Evolutionary conservation across 2,113 vertebrate genomes (phyloP).

Genomic region (Malurus elegans): DNA sequence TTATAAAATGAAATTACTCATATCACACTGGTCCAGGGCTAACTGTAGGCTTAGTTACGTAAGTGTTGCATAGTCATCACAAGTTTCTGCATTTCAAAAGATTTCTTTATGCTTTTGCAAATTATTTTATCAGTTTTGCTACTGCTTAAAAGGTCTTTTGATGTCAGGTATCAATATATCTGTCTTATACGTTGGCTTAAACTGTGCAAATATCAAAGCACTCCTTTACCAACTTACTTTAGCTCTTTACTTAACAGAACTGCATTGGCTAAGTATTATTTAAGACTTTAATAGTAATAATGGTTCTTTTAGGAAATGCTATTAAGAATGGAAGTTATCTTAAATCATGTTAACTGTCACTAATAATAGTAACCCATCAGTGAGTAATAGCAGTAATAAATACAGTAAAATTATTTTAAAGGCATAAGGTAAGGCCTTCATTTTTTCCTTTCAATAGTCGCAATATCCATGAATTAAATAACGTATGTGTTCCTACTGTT

Average conservation of each 20-base stretch:
- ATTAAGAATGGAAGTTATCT: constrained; percentile 12
- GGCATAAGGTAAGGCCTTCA: background rate
- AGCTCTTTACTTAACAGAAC: background rate
- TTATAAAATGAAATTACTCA: background rate
- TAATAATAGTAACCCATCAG: background rate
- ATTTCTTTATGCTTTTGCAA: background rate
- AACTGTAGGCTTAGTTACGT: background rate
- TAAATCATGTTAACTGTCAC: constrained; percentile 19
- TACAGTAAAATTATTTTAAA: constrained; percentile 4
- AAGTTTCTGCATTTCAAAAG: background rate
- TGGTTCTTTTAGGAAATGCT: constrained; percentile 33
- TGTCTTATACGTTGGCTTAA: background rate
- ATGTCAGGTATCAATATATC: background rate
- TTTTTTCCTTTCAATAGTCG: background rate
- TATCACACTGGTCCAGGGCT: background rate
- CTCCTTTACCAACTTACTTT: background rate
- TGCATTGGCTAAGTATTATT: constrained; percentile 18
- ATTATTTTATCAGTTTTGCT: background rate
- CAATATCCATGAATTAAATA: background rate
- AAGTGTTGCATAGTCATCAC: background rate
- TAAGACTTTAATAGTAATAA: constrained; percentile 20
- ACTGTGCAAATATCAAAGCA: background rate
- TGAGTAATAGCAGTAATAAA: background rate
- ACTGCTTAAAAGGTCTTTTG: background rate
- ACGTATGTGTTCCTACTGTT: background rate